These are phyloP conservation scores for Neomonachus schauinslandi DNA, from an alignment of 2,113 vertebrate species.

Conservation along the genomic window DNA sequence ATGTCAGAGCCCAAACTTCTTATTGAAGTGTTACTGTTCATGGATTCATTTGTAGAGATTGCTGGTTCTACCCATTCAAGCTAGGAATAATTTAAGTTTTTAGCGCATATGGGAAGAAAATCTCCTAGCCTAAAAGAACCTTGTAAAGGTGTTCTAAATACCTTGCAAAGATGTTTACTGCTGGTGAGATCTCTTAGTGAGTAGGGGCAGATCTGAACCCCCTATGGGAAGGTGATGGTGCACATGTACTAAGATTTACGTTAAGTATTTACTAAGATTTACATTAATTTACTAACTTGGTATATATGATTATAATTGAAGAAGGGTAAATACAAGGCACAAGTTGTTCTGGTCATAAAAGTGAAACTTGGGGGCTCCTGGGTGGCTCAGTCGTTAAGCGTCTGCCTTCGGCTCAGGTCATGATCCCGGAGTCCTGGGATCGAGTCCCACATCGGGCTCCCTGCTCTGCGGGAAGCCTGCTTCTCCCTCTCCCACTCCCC, in stretches of 20 bases:
- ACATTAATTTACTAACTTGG: not conserved
- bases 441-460: no score
- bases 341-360: not conserved
- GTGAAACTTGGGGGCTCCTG: not conserved
- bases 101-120: not conserved
- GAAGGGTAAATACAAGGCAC: not conserved
- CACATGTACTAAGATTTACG: not conserved
- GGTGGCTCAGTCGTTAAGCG: no score
- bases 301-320: not conserved
- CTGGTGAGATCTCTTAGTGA: not conserved
- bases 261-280: not conserved
- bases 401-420: no score
- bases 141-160: not conserved
- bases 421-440: no score
- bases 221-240: not conserved
- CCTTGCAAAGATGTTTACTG: not conserved
- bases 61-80: not conserved
- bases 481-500: no score
- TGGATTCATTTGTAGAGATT: not conserved
- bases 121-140: not conserved
- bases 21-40: not conserved
- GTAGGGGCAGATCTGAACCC: not conserved
- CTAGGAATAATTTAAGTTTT: not conserved
- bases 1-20: not conserved
- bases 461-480: no score